Percentiles rank a stretch among this genome's conserved stretches.
Conservation (phyloP, 1,140 invertebrate species). For the Orchesella cincta region DNA sequence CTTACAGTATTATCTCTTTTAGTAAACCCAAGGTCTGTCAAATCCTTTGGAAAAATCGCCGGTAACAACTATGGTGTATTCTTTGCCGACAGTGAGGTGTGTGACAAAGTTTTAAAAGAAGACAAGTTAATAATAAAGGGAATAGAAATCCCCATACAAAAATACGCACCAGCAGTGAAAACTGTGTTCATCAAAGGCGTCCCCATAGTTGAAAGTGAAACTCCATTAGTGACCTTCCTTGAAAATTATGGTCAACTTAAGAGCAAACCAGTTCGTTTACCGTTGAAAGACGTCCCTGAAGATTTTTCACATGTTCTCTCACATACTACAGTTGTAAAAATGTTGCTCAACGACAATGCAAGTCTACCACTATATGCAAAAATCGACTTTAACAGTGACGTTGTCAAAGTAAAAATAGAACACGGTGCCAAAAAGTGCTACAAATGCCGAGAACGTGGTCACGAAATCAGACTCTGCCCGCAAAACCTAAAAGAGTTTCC, state of each 20-base stretch:
- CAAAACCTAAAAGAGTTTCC: too few species aligned
- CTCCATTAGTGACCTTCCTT: neutral
- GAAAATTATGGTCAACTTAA: neutral
- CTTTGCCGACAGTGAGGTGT: neutral
- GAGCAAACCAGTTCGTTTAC: neutral
- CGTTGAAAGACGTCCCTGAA: neutral
- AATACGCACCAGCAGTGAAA: neutral
- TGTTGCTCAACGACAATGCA: neutral
- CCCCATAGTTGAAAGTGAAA: neutral
- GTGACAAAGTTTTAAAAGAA: neutral
- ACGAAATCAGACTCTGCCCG: neutral
- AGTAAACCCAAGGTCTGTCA: neutral
- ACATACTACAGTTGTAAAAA: conserved; percentile 1
- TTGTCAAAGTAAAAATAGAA: conserved; percentile 7
- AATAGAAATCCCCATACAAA: neutral
- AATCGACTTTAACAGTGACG: neutral
- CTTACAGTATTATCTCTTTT: neutral
- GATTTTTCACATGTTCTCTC: neutral
- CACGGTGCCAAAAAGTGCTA: conserved; percentile 3
- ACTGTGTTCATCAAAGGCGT: neutral
- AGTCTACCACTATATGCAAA: neutral
- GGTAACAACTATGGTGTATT: conserved; percentile 11
- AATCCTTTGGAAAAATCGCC: conserved; percentile 1
- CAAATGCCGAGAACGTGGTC: neutral
- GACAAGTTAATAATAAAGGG: neutral